Evolutionary conservation across 2,113 vertebrate species (phyloP), one percentile per base, ranked within the genome.

Genomic region (Bothrops jararaca): DNA sequence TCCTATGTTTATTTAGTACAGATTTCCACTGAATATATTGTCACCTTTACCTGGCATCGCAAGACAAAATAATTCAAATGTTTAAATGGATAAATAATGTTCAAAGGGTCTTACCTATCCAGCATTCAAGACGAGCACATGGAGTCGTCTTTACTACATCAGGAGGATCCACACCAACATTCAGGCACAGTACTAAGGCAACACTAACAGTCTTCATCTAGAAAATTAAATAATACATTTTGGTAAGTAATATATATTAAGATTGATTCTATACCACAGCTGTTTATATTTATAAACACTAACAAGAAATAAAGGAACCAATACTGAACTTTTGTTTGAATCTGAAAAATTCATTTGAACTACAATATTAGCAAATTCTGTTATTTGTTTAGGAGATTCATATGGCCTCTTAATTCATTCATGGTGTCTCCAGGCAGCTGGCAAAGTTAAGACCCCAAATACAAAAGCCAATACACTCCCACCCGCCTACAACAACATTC

Each of bases 161-260:
- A 0, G 99, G 99, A 89, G 99, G 99, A 95, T 99, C 99, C 96
- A 99, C 99, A 0, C 99, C 99, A 0, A 99, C 99, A 1, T 99
- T 99, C 90, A 99, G 98, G 97, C 99, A 99, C 96, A 99, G 90
- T 89, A 99, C 99, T 95, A 99, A 97, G 69, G 99, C 99, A 48
- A 99, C 99, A 0, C 99, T 99, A n/a, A 99, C 99, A 0, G 99
- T 99, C 98, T 99, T 99, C 99, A 99, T 99, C 99, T 99, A 96
- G 69, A 97, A 92, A 91, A 58, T 96, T 89, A 53, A 95, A 64
- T 8, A 88, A 69, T 88, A 80, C n/a, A 13, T 1, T 69, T 97
- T 24, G 93, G 86, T 0, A 39, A 58, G 1, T 10, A 7, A 0
- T 39, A 29, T 45, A 22, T 53, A 86, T 22, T 58, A 58, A n/a